Conservation (phyloP, 2,888 invertebrate species). For the Ochlodes sylvanus region DNA sequence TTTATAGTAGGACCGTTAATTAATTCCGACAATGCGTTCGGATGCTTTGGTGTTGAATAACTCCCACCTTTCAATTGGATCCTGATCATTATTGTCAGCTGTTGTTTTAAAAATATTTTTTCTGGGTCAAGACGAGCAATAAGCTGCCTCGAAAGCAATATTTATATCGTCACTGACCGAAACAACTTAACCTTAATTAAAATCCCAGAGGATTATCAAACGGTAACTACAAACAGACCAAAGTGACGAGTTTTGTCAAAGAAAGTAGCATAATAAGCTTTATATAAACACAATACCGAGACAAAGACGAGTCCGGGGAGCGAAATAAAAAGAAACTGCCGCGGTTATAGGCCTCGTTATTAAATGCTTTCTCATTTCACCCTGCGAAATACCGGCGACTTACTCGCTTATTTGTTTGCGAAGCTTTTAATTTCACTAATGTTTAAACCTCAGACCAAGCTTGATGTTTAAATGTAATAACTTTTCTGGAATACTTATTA, state of each 20-base stretch:
- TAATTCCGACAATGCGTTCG: no score
- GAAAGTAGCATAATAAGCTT: constrained; percentile 31
- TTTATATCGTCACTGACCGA: not conserved
- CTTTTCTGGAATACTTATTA: no score
- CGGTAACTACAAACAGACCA: constrained; percentile 10
- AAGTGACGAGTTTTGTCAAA: constrained; percentile 34
- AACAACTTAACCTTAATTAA: not conserved
- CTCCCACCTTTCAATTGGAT: no score
- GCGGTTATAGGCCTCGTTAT: constrained; percentile 70
- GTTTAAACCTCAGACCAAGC: not conserved
- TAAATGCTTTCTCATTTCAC: constrained; percentile 64
- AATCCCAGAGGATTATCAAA: not conserved
- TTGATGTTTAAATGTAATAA: not conserved
- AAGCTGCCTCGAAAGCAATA: not conserved
- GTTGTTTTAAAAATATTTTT: no score
- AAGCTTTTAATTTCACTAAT: constrained; percentile 44
- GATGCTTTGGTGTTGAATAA: no score
- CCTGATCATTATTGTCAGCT: no score
- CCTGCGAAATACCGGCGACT: constrained; percentile 54
- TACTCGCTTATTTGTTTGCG: constrained; percentile 49
- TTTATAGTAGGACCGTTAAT: no score
- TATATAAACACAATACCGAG: constrained; percentile 54
- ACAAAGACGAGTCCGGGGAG: constrained; percentile 58
- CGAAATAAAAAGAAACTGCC: constrained; percentile 67
- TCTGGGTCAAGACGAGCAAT: no score